A percentile compares a stretch with the other conserved stretches of the same genome.
phyloP scores from a whole-genome alignment of 2,797 vertebrate genomes.

The Gambelia wislizenii region DNA sequence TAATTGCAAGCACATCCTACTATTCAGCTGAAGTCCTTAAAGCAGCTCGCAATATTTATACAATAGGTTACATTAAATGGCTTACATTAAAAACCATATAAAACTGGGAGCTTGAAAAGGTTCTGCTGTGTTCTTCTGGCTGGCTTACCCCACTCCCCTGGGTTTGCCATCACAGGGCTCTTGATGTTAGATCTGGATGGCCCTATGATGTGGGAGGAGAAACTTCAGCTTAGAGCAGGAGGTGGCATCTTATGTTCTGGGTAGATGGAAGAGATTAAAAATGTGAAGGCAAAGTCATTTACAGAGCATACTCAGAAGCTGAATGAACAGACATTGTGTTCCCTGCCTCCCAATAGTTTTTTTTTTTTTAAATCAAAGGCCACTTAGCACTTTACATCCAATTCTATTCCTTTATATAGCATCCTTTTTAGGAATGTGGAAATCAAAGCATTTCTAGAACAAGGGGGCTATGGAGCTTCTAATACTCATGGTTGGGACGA shows the following conservation, averaged over 20 bases:
- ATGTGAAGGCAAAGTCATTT: background rate
- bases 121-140: background rate
- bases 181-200: background rate
- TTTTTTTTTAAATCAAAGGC: background rate
- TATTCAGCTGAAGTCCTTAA: background rate
- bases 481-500: background rate
- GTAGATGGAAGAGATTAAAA: background rate
- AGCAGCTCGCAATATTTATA: background rate
- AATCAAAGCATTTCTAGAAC: background rate
- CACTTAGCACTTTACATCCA: background rate
- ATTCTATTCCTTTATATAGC: background rate
- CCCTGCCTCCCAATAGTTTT: background rate
- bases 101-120: background rate
- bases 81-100: background rate
- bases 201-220: background rate
- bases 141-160: background rate
- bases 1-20: background rate
- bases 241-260: background rate
- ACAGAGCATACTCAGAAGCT: background rate
- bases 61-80: background rate
- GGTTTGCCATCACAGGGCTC: too few relatives aligned
- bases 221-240: background rate
- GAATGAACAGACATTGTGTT: background rate
- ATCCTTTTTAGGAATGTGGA: background rate
- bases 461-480: background rate